Base-by-base conservation (phyloP, 2,113 vertebrate species). In the Brevimyrus niger region DNA sequence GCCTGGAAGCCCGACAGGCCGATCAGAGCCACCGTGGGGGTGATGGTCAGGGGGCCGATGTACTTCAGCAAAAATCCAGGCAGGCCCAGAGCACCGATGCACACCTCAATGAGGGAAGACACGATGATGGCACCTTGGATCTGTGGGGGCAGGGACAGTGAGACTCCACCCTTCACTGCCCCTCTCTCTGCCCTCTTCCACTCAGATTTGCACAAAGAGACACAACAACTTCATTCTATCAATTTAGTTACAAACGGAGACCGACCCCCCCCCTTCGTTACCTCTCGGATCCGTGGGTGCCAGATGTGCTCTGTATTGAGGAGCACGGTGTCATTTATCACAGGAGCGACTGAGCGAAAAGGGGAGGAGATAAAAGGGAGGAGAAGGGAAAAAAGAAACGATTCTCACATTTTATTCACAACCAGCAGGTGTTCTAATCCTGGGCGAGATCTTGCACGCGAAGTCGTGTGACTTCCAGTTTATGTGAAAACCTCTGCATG, bases 51-150 rank as follows among this genome's bases (percentile, higher is more conserved):
- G 0, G 98, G 98, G 0, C 98, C 97, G 0, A 99, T 99, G 94
- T 98, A 99, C 53, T 96, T 96, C 89, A 99, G 93, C 90, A 99
- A 94, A 21, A 98, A 93, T 0, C 98, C 98, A 0, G 98, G 98
- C 42, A 99, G 96, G 92, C 98, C 98, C 1, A 99, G 95, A 2
- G 97, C 95, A 17, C 98, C 98, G 0, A 99, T 98, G 73, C 94
- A 96, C 92, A 99, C 98, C 93, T 99, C 98, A 5, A 99, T 96
- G 93, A 99, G 35, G 10, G 97, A 99, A 0, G 98, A 98, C 93
- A 99, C 97, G 88, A 99, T 99, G 91, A 99, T 99, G 27, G 98
- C 98, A 2, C 98, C 98, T 94, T 99, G 98, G 94, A 99, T 99
- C 98, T 99, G 95, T 47, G 11, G 55, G 9, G 61, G 1, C 27